Evolutionary conservation across 2,797 vertebrate species (phyloP), one percentile per base, ranked within the genome.

Genomic region (Gorsachius magnificus): DNA sequence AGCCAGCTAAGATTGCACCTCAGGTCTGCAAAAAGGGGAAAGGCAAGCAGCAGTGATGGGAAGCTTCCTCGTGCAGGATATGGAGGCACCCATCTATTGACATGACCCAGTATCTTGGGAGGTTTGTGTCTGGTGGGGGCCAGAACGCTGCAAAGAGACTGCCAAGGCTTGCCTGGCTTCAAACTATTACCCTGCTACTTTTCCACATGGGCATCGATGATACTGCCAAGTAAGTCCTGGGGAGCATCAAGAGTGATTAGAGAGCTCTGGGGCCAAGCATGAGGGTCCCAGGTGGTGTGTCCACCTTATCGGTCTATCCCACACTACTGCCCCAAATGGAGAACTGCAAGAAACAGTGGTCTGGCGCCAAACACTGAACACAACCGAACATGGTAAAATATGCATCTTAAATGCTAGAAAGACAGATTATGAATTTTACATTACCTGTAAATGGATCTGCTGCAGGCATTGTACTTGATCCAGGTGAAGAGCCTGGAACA

Each of bases 371-470:
- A 68, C 15, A 36, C 0, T 1, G 36, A 38, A 54, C 60, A 20
- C 33, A 82, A 46, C 22, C 38, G 24, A 92, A 70, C 14, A 50
- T 0, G 0, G 43, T 9, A 58, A 83, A 68, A 68, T 31, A 78
- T 0, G 0, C 20, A 51, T 29, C 36, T 57, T 54, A 74, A 51
- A 29, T 13, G 18, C 20, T 33, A 74, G 3, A 31, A 61, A 77
- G 26, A 72, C 5, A 77, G 21, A 56, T 19, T 29, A 84, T 1
- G 1, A 48, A 35, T 51, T 68, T 68, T 61, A 22, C 18, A 6
- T 75, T 96, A 99, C 99, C 99, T 98, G 99, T 99, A 97, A 99
- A 99, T 17, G 99, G 99, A 98, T 99, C 99, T 69, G 98, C 97
- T 54, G 97, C 98, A 83, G 98, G 87, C 46, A 93, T 64, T 61